Base-by-base conservation (phyloP, 92 coral and sea anemone species). In the Epizoanthus rinbou region DNA sequence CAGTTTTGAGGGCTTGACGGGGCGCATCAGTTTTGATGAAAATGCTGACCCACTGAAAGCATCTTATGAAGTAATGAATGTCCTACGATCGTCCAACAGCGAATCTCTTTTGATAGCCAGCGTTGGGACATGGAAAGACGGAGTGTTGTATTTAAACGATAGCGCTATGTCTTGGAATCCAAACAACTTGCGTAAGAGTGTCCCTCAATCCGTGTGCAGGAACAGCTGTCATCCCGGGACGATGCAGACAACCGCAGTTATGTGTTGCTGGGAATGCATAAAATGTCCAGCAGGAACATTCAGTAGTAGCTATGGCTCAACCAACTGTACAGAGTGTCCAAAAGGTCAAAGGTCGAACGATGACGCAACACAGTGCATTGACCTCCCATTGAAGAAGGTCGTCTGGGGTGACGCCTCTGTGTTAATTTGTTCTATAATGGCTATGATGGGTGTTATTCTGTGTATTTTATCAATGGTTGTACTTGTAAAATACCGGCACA, bases 251-350 rank as follows among this genome's bases (percentile, higher is more conserved):
- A 68, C 84, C 2, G 80, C 90, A 7, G 85, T 90, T 23, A 81
- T 86, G 28, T 92, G 96, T 37, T 92, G 96, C 60, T 92, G 96
- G 96, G 91, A 92, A 56, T 92, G 96, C 58, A 33, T 87, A 41
- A 83, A 87, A 25, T 92, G 96, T 78, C 90, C 91, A 8, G 84
- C 81, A 37, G 93, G 93, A 0, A 82, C 91, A 16, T 65, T 92
- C 2, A 84, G 82, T 43, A 23, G 53, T 7, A 69, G 50, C 7
- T 63, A 65, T 21, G 96, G 93, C 17, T 63, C 89, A 21, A 13
- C 73, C 7, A 92, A 88, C 80, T 92, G 96, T 45, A 71, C 85
- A 0, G 73, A 79, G 7, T 92, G 96, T 63, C 18, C 89, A 13
- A 24, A 13, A 24, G 86, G 73, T 31, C 93, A 92, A 63, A 87